phyloP scores from a whole-genome alignment of 2,113 vertebrate genomes.

The Phylloscopus whistleri region DNA sequence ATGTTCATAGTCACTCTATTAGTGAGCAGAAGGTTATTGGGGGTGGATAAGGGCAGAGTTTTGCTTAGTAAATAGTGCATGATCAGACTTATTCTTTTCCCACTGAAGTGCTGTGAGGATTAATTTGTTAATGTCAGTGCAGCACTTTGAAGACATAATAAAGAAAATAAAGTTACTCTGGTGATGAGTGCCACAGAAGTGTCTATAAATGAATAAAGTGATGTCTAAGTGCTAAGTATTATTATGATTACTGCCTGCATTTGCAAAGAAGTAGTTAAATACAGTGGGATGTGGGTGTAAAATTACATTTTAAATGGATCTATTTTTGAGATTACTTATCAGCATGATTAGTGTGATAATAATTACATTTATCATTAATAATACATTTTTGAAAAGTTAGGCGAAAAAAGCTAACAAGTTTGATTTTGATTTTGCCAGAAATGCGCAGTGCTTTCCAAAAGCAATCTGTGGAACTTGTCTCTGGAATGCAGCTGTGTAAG shows the following conservation, averaged over 20 bases:
- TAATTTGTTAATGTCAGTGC: constrained; percentile 70
- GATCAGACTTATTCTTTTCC: constrained; percentile 33
- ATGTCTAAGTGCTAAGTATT: constrained; percentile 67
- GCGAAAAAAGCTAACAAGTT: constrained; percentile 72
- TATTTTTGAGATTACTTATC: constrained; percentile 79
- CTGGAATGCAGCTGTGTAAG: constrained; percentile 78
- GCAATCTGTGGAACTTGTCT: constrained; percentile 81
- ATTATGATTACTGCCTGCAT: constrained; percentile 66
- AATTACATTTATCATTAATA: constrained; percentile 81
- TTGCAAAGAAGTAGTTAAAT: constrained; percentile 72
- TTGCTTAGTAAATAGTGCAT: constrained; percentile 37
- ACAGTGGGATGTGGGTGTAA: constrained; percentile 65
- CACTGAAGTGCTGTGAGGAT: constrained; percentile 21
- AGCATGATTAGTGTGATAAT: constrained; percentile 78
- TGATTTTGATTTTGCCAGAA: constrained; percentile 67
- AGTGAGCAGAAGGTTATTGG: not conserved
- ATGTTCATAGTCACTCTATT: not conserved
- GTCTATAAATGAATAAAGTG: constrained; percentile 70
- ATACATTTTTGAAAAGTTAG: constrained; percentile 72
- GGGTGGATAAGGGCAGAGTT: not conserved
- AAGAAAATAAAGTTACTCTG: constrained; percentile 64
- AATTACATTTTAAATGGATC: constrained; percentile 71
- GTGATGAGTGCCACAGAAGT: constrained; percentile 63
- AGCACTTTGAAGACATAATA: constrained; percentile 60
- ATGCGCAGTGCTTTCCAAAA: constrained; percentile 70